These are phyloP conservation scores for Oedothorax gibbosus DNA, from an alignment of 1,140 invertebrate species.

Conservation along the genomic window DNA sequence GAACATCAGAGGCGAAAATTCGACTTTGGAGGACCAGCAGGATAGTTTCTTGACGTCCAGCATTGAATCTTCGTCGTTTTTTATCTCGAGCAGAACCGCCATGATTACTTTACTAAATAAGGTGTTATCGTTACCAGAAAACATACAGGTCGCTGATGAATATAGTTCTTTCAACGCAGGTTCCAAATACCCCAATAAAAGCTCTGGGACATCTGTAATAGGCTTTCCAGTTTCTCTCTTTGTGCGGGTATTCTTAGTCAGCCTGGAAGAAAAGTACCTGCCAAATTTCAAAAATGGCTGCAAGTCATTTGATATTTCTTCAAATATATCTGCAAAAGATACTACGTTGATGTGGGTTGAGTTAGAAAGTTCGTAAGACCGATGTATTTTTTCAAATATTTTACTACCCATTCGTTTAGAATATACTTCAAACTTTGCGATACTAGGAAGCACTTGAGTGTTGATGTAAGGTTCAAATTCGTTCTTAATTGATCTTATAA, in stretches of 20 bases:
- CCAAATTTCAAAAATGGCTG: constrained; percentile 26
- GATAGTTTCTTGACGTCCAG: neutral
- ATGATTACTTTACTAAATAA: neutral
- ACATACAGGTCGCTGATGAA: neutral
- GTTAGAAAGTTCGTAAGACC: constrained; percentile 21
- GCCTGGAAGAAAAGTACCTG: neutral
- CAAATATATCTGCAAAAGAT: neutral
- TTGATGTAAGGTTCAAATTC: too few relatives aligned
- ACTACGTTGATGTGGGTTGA: constrained; percentile 27
- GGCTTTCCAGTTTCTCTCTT: neutral
- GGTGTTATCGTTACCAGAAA: neutral
- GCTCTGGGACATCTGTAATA: neutral
- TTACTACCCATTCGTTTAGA: neutral
- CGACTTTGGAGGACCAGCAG: neutral
- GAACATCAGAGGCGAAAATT: neutral
- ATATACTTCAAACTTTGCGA: neutral
- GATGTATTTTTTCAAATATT: constrained; percentile 1
- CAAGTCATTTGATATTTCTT: constrained; percentile 10
- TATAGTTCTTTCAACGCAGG: neutral
- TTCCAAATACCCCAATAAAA: neutral
- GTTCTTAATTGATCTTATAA: too few relatives aligned
- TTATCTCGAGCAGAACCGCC: neutral
- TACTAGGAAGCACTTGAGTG: neutral
- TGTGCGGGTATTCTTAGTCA: neutral
- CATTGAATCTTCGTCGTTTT: neutral